Evolutionary conservation across 2,797 vertebrate genomes (phyloP).

Genomic region (Taenioides sp.): DNA sequence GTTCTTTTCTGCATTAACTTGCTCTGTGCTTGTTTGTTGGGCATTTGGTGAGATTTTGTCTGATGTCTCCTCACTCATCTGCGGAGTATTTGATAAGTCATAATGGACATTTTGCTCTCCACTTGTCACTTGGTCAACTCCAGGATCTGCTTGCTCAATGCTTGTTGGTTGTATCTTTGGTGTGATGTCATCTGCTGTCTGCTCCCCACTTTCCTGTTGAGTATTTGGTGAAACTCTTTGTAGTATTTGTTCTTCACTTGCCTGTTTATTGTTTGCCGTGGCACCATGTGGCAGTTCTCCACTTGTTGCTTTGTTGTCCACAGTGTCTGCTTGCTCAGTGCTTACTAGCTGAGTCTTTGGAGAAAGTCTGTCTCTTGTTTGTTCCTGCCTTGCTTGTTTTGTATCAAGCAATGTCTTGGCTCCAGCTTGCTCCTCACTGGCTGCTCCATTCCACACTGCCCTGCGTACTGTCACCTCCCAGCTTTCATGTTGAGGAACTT

Average conservation of each 20-base stretch:
- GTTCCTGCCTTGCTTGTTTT: not conserved
- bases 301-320: not conserved
- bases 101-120: not conserved
- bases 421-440: not conserved
- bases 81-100: not conserved
- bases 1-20: not conserved
- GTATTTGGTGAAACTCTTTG: not conserved
- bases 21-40: not conserved
- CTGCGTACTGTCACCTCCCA: constrained; percentile 1
- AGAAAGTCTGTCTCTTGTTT: not conserved
- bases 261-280: not conserved
- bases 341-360: not conserved
- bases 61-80: not conserved
- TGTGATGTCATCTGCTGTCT: not conserved
- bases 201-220: not conserved
- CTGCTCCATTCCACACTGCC: not conserved
- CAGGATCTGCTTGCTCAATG: constrained; percentile 1
- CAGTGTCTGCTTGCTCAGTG: not conserved
- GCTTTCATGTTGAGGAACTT: constrained; percentile 18
- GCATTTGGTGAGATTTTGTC: constrained; percentile 1
- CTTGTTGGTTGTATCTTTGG: constrained; percentile 3
- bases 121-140: not conserved
- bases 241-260: not conserved
- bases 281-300: too few relatives aligned
- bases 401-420: not conserved